Percentiles rank a stretch among this genome's conserved stretches.
Evolutionary conservation across 1,140 invertebrate species (phyloP).

Genomic region (Dryas iulia): DNA sequence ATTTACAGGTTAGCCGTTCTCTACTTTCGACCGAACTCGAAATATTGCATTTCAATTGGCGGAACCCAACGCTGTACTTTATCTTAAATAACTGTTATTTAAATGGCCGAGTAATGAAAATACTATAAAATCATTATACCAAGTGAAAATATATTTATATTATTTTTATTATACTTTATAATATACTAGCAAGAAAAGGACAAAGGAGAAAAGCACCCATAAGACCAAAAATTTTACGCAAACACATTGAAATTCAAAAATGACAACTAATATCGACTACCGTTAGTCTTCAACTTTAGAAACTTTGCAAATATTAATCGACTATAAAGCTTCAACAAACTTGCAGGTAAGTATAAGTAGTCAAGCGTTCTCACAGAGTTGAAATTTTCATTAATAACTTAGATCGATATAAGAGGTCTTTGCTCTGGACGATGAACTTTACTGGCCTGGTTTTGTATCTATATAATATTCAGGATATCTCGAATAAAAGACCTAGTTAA

Average conservation of each 20-base stretch:
- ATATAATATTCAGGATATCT: conserved; percentile 23
- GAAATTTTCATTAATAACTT: conserved; percentile 24
- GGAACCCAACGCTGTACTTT: too few species aligned
- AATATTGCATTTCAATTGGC: too few species aligned
- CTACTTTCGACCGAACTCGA: too few species aligned
- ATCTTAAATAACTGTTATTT: too few species aligned
- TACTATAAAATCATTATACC: too few species aligned
- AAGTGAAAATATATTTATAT: too few species aligned
- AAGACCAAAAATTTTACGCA: too few species aligned
- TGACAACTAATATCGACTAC: neutral
- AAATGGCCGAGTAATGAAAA: too few species aligned
- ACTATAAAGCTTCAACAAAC: neutral
- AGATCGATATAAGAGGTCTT: conserved; percentile 20
- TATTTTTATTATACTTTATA: too few species aligned
- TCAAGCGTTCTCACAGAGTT: conserved; percentile 16
- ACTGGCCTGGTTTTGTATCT: conserved; percentile 15
- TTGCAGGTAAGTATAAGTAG: neutral
- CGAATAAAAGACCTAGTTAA: conserved; percentile 19
- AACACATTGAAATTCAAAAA: neutral
- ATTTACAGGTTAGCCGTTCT: too few species aligned
- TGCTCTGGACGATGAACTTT: conserved; percentile 18
- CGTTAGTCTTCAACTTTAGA: neutral
- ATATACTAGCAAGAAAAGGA: too few species aligned
- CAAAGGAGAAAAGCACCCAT: neutral
- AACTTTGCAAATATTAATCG: neutral